Evolutionary conservation across 37 sponge, comb jelly and placozoan genomes (phyloP).

Genomic region (Diacarnus erythraeanus): DNA sequence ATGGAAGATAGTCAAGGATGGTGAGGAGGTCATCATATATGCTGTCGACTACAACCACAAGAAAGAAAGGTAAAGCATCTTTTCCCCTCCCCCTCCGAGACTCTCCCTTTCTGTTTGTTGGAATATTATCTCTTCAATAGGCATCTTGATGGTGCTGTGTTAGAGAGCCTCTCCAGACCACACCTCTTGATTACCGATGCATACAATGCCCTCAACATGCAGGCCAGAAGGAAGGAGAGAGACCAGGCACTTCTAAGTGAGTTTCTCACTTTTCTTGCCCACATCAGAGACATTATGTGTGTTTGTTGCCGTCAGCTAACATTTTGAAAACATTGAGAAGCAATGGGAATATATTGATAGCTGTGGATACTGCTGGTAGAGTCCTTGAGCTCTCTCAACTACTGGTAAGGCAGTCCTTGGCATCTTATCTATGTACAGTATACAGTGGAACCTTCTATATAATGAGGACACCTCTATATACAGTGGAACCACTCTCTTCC

Average conservation of each 20-base stretch:
- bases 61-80: conserved; percentile 85
- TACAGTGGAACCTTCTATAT: too few species aligned
- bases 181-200: conserved; percentile 96
- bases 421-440: too few species aligned
- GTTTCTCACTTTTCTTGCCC: conserved; percentile 4
- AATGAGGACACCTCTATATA: too few species aligned
- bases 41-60: conserved; percentile 99
- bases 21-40: conserved; percentile 98
- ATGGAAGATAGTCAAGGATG: conserved; percentile 99
- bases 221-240: conserved; percentile 90
- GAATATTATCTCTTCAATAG: conserved; percentile 18
- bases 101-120: not conserved
- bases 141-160: conserved; percentile 93
- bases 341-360: conserved; percentile 93
- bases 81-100: not conserved
- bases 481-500: too few species aligned
- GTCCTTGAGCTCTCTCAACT: conserved; percentile 95
- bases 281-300: not conserved
- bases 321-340: conserved; percentile 89
- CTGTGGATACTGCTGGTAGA: conserved; percentile 97
- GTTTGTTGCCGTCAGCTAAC: conserved; percentile 50
- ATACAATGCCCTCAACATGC: conserved; percentile 87
- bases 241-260: conserved; percentile 92
- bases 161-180: conserved; percentile 87
- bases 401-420: too few species aligned